Base-by-base conservation (phyloP, 2,113 vertebrate species). In the Psammodynastes pulverulentus region DNA sequence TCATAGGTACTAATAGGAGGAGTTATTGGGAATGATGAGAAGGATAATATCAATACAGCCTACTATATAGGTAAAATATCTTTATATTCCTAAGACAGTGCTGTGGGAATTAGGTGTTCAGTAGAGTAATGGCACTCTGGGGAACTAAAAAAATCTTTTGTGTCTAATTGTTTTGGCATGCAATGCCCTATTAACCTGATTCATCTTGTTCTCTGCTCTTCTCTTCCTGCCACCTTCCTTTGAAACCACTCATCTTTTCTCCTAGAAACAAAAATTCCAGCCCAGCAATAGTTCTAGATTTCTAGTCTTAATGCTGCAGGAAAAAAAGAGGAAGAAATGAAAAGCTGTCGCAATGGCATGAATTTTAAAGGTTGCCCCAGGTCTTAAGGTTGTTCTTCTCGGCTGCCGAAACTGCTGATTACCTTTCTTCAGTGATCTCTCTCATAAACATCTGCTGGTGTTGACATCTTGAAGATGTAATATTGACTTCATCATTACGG, bases 371-470 rank as follows among this genome's bases (percentile, higher is more conserved):
- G 62, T 3, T 56, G 79, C 87, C 91, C 19, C 90, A 92, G 52
- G 93, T 90, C 49, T 88, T 53, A 85, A 88, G 93, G 92, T 62
- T 95, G 56, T 94, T 94, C 93, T 45, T 0, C 94, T 86, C 86
- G 12, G 92, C 94, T 93, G 89, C 79, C 90, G 93, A 93, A 95
- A 94, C 91, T 95, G 96, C 94, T 95, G 95, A 95, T 93, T 95
- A 95, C 94, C 91, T 90, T 92, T 94, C 26, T 46, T 54, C 92
- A 87, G 51, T 95, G 89, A 95, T 93, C 84, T 91, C 84, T 52
- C 87, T 91, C 89, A 17, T 89, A 94, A 93, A 94, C 90, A 95
- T 95, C 94, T 94, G 95, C 93, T 56, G 90, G 85, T 39, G 26
- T 39, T 1, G 9, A 67, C 92, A 88, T 92, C 34, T 93, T 94